phyloP scores from a whole-genome alignment of 2,888 invertebrate species.

The Agrotis clavis region DNA sequence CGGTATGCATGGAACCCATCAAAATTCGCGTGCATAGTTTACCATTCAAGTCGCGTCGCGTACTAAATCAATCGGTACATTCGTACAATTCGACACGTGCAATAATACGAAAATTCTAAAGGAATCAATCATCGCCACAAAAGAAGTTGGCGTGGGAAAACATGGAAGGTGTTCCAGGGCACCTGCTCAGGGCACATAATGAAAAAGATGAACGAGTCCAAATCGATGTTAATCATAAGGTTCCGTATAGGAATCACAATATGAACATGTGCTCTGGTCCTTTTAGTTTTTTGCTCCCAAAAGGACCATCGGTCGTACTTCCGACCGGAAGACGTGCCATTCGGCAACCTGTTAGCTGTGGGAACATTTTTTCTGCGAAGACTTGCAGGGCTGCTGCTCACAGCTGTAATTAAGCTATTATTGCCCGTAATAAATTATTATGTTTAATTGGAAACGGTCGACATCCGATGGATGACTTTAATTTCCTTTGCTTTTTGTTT shows the following conservation, averaged over 20 bases:
- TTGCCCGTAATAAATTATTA: constrained; percentile 65
- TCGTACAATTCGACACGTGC: constrained; percentile 66
- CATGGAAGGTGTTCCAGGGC: constrained; percentile 80
- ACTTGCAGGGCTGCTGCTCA: constrained; percentile 77
- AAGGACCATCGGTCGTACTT: constrained; percentile 88
- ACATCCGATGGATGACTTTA: constrained; percentile 64
- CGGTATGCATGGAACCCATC: constrained; percentile 52
- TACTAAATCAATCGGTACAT: constrained; percentile 64
- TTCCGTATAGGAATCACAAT: constrained; percentile 74
- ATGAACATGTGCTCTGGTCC: constrained; percentile 82
- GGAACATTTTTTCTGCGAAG: constrained; percentile 84
- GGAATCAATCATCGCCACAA: constrained; percentile 72
- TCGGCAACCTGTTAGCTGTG: constrained; percentile 89
- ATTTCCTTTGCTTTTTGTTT: constrained; percentile 63
- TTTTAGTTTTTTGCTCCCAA: constrained; percentile 78
- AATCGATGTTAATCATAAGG: constrained; percentile 83
- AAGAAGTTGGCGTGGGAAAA: constrained; percentile 81
- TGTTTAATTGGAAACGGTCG: constrained; percentile 63
- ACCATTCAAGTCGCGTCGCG: constrained; percentile 55
- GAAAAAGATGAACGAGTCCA: constrained; percentile 76
- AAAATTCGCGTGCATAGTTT: constrained; percentile 62
- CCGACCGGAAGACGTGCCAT: constrained; percentile 88
- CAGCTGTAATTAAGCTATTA: constrained; percentile 71
- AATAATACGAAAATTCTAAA: constrained; percentile 69
- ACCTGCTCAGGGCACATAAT: constrained; percentile 76